Percentiles rank a stretch among this genome's conserved stretches.
Evolutionary conservation across 1,140 invertebrate genomes (phyloP).

Genomic region (Neoseiulus cucumeris): DNA sequence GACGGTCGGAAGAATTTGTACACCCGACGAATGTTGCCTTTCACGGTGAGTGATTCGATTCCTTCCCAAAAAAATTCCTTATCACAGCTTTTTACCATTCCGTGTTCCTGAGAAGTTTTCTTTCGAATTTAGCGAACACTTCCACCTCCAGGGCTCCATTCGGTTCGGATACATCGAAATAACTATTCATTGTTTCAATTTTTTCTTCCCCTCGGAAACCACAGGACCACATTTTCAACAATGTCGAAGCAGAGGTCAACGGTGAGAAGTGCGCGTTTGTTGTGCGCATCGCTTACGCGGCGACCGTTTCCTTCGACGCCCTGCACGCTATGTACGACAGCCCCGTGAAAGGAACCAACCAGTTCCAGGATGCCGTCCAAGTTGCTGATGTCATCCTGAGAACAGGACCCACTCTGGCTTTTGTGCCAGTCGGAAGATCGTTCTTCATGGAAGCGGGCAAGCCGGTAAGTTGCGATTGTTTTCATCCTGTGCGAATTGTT

Average conservation of each 20-base stretch:
- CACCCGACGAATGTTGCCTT: not conserved
- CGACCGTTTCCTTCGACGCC: not conserved
- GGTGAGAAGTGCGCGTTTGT: not conserved
- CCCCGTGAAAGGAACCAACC: not conserved
- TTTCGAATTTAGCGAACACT: not conserved
- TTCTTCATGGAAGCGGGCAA: constrained; percentile 13
- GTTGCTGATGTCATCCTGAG: constrained; percentile 16
- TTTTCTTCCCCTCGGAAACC: too few species aligned
- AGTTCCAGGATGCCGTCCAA: constrained; percentile 15
- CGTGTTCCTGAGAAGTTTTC: not conserved
- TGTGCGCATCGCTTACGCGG: not conserved
- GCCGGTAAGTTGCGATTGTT: not conserved
- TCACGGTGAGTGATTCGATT: not conserved
- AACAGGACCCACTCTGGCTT: constrained; percentile 12
- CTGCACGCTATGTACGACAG: not conserved
- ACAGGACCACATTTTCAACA: not conserved
- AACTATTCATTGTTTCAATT: too few species aligned
- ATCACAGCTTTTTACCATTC: not conserved
- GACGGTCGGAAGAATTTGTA: not conserved
- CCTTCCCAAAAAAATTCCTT: not conserved
- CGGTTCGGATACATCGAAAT: not conserved
- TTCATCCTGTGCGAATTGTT: not conserved
- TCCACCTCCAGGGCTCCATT: not conserved
- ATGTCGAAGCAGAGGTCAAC: not conserved
- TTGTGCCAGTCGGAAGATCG: constrained; percentile 16